phyloP scores from a whole-genome alignment of 2,797 vertebrate species.

The Anniella stebbinsi region DNA sequence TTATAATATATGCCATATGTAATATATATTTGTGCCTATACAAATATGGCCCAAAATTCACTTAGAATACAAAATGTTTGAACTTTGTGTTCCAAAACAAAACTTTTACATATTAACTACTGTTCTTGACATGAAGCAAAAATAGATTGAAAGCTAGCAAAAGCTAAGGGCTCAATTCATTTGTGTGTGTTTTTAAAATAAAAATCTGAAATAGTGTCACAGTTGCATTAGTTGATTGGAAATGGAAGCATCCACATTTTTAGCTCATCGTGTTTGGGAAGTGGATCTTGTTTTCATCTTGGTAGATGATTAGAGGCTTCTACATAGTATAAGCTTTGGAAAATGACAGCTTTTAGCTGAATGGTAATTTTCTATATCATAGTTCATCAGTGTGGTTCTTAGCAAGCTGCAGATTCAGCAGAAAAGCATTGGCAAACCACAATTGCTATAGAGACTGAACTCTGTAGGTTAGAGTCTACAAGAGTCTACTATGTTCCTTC shows the following conservation, averaged over 20 bases:
- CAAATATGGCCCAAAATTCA: not conserved
- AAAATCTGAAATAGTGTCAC: not conserved
- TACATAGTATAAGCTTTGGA: not conserved
- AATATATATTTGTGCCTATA: not conserved
- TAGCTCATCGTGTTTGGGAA: not conserved
- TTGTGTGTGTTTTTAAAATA: not conserved
- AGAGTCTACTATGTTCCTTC: slow-evolving; percentile 1
- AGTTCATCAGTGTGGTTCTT: slow-evolving; percentile 19
- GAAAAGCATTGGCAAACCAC: slow-evolving; percentile 22
- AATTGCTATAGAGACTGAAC: slow-evolving; percentile 18
- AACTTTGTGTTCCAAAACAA: not conserved
- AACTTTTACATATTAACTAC: not conserved
- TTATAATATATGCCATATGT: too few species aligned
- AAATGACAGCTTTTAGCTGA: slow-evolving; percentile 20
- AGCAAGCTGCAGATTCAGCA: slow-evolving; percentile 30
- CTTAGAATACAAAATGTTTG: not conserved
- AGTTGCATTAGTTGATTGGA: not conserved
- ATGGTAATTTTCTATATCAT: not conserved
- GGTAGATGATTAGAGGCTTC: slow-evolving; percentile 27
- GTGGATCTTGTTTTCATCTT: not conserved
- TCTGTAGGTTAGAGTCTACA: slow-evolving; percentile 9
- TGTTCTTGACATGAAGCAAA: not conserved
- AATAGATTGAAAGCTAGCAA: not conserved
- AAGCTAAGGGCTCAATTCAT: not conserved
- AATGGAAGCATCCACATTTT: not conserved